These are phyloP conservation scores for Platichthys flesus DNA, from an alignment of 2,113 vertebrate genomes.

Conservation along the genomic window DNA sequence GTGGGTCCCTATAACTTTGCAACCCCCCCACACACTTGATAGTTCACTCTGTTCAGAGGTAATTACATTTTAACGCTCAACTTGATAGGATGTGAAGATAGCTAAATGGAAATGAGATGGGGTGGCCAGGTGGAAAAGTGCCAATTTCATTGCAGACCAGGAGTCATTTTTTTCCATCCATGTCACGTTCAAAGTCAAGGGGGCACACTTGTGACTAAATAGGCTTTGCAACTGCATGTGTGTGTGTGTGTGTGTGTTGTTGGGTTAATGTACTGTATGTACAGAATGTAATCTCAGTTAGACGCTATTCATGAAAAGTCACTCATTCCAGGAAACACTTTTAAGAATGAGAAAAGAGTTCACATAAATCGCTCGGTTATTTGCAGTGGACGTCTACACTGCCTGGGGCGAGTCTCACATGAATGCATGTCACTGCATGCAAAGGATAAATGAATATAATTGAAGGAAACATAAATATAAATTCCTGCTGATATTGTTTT, in stretches of 20 bases:
- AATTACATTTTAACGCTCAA: constrained; percentile 74
- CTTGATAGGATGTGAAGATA: constrained; percentile 73
- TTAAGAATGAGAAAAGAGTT: neutral
- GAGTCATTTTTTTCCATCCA: constrained; percentile 23
- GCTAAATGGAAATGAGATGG: constrained; percentile 67
- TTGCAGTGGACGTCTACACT: neutral
- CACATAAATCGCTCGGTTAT: neutral
- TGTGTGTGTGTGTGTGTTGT: neutral
- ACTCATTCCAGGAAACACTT: neutral
- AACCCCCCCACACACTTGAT: constrained; percentile 32
- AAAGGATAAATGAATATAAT: neutral
- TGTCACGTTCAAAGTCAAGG: constrained; percentile 63
- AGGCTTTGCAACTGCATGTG: constrained; percentile 1
- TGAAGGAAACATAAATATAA: neutral
- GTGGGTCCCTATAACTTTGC: constrained; percentile 40
- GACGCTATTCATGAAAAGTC: neutral
- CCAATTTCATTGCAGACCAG: constrained; percentile 52
- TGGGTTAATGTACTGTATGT: neutral
- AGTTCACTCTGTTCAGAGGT: constrained; percentile 60
- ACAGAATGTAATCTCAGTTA: neutral
- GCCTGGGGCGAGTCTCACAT: neutral
- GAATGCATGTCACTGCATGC: neutral
- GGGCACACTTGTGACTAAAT: constrained; percentile 42
- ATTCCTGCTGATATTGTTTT: neutral
- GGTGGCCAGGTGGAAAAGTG: constrained; percentile 69